A percentile compares a stretch with the other conserved stretches of the same genome.
These are phyloP conservation scores for Crematogaster levior DNA, from an alignment of 2,888 invertebrate genomes.

Conservation along the genomic window DNA sequence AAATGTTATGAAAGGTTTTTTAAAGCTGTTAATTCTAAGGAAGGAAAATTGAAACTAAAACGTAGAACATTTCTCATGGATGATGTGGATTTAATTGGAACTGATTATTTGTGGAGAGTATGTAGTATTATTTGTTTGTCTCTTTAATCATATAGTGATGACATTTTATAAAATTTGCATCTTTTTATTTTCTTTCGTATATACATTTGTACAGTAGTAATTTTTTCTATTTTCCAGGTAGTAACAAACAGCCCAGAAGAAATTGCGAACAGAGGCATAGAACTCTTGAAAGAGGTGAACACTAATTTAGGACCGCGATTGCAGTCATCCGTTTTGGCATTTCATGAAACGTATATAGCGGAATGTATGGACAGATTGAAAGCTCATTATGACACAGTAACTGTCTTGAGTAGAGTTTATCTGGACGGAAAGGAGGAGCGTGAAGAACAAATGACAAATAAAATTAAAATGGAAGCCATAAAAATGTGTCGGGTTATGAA, in stretches of 20 bases:
- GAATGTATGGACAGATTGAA: constrained; percentile 96
- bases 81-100: constrained; percentile 97
- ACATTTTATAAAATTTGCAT: not conserved
- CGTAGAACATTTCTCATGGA: constrained; percentile 95
- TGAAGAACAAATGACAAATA: constrained; percentile 85
- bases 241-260: constrained; percentile 96
- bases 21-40: constrained; percentile 97
- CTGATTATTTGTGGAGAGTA: constrained; percentile 98
- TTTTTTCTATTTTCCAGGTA: constrained; percentile 86
- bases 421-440: constrained; percentile 84
- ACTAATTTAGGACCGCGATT: constrained; percentile 96
- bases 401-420: constrained; percentile 87
- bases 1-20: constrained; percentile 96
- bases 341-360: constrained; percentile 96
- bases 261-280: constrained; percentile 96
- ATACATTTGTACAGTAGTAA: not conserved
- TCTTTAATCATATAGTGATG: not conserved
- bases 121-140: constrained; percentile 78
- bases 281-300: constrained; percentile 96
- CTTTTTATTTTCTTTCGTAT: not conserved
- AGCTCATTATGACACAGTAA: constrained; percentile 94
- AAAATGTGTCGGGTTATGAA: constrained; percentile 97
- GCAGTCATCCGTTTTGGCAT: constrained; percentile 91
- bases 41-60: constrained; percentile 95
- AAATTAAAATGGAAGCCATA: constrained; percentile 90